Base-by-base conservation (phyloP, 2,113 vertebrate species). In the Trogon surrucura region DNA sequence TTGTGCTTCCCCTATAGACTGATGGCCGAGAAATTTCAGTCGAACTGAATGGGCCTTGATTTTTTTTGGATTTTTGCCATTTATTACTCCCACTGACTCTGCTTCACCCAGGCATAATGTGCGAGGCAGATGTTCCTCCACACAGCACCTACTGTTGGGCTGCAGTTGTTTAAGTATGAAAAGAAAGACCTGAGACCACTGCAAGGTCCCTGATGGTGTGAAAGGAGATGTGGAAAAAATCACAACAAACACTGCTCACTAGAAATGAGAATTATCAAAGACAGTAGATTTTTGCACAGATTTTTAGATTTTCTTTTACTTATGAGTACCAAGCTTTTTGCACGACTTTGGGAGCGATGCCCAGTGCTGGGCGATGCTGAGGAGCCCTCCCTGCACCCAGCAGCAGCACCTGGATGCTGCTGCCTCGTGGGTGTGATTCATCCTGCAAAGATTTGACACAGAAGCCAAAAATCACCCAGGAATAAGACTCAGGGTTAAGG, bases 401-500 rank as follows among this genome's bases (percentile, higher is more conserved):
- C 41, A 29, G 64, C 8, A 21, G 34, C 34, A 16, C 32, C 38
- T 14, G 9, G 6, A 41, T 19, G 27, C 14, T 16, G 6, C 8
- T 17, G n/a, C 4, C 8, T 8, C 9, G 27, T n/a, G 61, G 22
- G 2, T 9, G 2, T 2, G 26, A 6, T 9, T 25, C 16, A 6
- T 19, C 36, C 36, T 18, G 56, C 23, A 9, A 14, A 12, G 54
- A 9, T 1, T 18, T 10, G 61, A 27, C 15, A 6, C 1, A 29
- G 14, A 36, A 70, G 18, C 6, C 62, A 13, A 17, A 32, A 13
- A 32, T 10, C 22, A 34, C 38, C 16, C 7, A 1, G 60, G 16
- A 8, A 14, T 13, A 4, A 1, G 10, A 0, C 11, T 25, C 13
- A 6, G 47, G 10, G 10, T 5, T 4, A 3, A 15, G 30, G 14